Conservation (phyloP, 2,888 invertebrate species). For the Eudemis profundana region DNA sequence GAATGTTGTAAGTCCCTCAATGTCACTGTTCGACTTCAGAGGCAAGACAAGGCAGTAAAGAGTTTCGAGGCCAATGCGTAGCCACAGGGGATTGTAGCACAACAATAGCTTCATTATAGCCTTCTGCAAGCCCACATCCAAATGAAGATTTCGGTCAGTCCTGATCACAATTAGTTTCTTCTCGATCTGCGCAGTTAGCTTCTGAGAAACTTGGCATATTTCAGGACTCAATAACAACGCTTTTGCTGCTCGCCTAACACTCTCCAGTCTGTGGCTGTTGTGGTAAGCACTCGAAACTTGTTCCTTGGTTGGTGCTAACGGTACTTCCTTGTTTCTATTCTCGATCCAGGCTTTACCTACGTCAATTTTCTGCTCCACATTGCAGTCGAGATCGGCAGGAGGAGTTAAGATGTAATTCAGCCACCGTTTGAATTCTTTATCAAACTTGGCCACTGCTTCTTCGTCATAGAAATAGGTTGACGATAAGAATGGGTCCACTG, state of each 20-base stretch:
- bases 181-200: slow-evolving; percentile 89
- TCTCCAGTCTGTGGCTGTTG: slow-evolving; percentile 87
- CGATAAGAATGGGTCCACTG: slow-evolving; percentile 88
- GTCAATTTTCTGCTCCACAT: slow-evolving; percentile 87
- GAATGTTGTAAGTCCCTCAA: slow-evolving; percentile 91
- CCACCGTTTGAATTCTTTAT: slow-evolving; percentile 91
- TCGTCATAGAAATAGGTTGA: slow-evolving; percentile 88
- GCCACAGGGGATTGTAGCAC: slow-evolving; percentile 96
- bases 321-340: slow-evolving; percentile 88
- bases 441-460: slow-evolving; percentile 88
- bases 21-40: slow-evolving; percentile 91
- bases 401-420: slow-evolving; percentile 91
- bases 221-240: slow-evolving; percentile 86
- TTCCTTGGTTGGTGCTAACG: slow-evolving; percentile 89
- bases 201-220: slow-evolving; percentile 87
- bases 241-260: slow-evolving; percentile 88
- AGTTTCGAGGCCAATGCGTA: slow-evolving; percentile 94
- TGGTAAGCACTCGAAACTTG: slow-evolving; percentile 88
- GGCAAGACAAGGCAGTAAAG: slow-evolving; percentile 91
- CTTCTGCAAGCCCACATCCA: slow-evolving; percentile 93
- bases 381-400: slow-evolving; percentile 88
- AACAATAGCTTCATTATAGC: slow-evolving; percentile 90
- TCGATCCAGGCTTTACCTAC: slow-evolving; percentile 91
- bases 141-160: slow-evolving; percentile 91
- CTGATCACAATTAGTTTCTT: slow-evolving; percentile 90